Evolutionary conservation across 2,888 invertebrate species (phyloP).

Genomic region (Gandaritis pyraliata): DNA sequence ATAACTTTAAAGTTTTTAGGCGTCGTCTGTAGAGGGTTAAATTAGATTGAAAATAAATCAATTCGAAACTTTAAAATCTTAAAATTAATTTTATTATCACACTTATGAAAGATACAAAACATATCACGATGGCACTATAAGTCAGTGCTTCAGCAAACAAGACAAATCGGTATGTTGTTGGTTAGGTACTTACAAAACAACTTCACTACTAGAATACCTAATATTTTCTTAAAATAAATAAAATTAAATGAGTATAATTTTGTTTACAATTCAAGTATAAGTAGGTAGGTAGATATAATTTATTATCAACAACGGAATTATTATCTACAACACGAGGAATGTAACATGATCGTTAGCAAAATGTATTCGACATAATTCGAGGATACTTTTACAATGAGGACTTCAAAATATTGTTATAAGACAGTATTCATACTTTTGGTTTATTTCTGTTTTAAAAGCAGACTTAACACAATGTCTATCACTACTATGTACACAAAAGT

Average conservation of each 20-base stretch:
- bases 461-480: slow-evolving; percentile 61
- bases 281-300: not conserved
- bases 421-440: slow-evolving; percentile 14
- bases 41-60: slow-evolving; percentile 49
- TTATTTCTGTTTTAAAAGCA: slow-evolving; percentile 41
- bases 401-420: not conserved
- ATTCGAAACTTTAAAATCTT: slow-evolving; percentile 60
- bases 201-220: slow-evolving; percentile 28
- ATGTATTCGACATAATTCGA: not conserved
- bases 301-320: not conserved
- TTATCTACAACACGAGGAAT: slow-evolving; percentile 3
- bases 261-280: slow-evolving; percentile 22
- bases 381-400: not conserved
- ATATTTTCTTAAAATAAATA: slow-evolving; percentile 50
- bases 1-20: too few species aligned
- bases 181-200: slow-evolving; percentile 31
- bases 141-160: slow-evolving; percentile 79
- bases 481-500: slow-evolving; percentile 77
- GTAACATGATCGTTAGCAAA: not conserved
- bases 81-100: slow-evolving; percentile 81
- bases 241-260: slow-evolving; percentile 47
- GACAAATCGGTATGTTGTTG: slow-evolving; percentile 48
- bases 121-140: slow-evolving; percentile 84
- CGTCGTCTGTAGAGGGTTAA: not conserved
- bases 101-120: slow-evolving; percentile 82